phyloP scores from a whole-genome alignment of 1,140 invertebrate species.

The Pogonomyrmex barbatus region DNA sequence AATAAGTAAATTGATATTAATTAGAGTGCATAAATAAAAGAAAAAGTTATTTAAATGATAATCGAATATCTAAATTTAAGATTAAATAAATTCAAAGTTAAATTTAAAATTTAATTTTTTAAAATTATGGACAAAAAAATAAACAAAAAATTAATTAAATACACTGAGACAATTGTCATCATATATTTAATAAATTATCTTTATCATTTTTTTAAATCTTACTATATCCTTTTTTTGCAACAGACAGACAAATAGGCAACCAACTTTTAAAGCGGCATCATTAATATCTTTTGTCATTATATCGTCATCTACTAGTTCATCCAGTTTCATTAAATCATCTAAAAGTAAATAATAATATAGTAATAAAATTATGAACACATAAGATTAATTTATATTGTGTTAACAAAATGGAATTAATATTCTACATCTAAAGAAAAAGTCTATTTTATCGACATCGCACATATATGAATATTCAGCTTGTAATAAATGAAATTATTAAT shows the following conservation, averaged over 20 bases:
- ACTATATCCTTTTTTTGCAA: slow-evolving; percentile 8
- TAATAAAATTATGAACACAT: too few relatives aligned
- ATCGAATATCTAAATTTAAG: background rate
- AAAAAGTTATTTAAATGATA: background rate
- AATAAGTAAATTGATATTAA: background rate
- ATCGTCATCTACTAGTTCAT: background rate
- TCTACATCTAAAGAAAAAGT: background rate
- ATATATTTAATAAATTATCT: slow-evolving; percentile 7
- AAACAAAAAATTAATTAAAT: background rate
- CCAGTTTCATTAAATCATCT: slow-evolving; percentile 14
- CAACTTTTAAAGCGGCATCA: slow-evolving; percentile 14
- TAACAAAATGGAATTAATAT: background rate
- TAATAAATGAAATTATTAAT: too few relatives aligned
- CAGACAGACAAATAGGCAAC: slow-evolving; percentile 21
- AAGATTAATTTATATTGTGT: background rate
- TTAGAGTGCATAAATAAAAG: background rate
- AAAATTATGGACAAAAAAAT: background rate
- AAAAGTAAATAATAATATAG: background rate
- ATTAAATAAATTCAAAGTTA: background rate
- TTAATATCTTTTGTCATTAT: background rate
- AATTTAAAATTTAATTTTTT: background rate
- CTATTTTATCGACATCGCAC: too few relatives aligned
- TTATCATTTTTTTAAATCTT: background rate
- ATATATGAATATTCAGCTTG: too few relatives aligned
- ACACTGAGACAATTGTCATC: background rate